Evolutionary conservation across 1,140 invertebrate genomes (phyloP), one percentile per base, ranked within the genome.

Genomic region (Rhynchophorus ferrugineus): DNA sequence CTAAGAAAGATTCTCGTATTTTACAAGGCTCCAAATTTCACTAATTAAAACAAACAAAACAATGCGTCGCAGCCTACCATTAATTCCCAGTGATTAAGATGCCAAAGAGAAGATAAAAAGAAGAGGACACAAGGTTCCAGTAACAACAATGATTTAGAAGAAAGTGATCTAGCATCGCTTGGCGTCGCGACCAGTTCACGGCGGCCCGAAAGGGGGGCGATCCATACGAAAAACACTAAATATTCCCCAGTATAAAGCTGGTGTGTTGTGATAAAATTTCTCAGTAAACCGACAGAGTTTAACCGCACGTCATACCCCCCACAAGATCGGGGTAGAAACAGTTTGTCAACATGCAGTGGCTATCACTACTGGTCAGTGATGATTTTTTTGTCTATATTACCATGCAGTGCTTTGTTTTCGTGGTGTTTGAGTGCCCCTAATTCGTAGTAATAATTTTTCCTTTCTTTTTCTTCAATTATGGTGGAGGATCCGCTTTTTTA

Each of bases 301-400:
- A 58, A n/a, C n/a, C n/a, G n/a, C 52, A 46, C 57, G 56, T 57
- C 46, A 29, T 13, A 24, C 46, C 46, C 45, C 54, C 52, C 54
- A 56, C 38, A 21, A 45, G 19, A 38, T 44, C 18, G 53, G 58
- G 60, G 61, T 45, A 22, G 43, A 19, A 46, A 29, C n/a, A n/a
- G n/a, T 34, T 41, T 44, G 24, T 42, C 49, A 64, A 59, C 43
- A 68, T 68, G 66, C 64, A 61, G 63, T 65, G 61, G 58, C 58
- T 57, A 34, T 55, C 60, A 57, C 57, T 66, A 37, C 54, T 68
- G 66, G 66, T 68, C 63, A 65, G 66, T 68, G 62, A 46, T 50
- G 38, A 47, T 59, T 44, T 46, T 52, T 54, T 43, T 42, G 46
- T 46, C 24, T 17, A n/a, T n/a, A n/a, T n/a, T n/a, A n/a, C n/a